Conservation (phyloP, 2,888 invertebrate genomes). For the Tenthredo amoena region DNA sequence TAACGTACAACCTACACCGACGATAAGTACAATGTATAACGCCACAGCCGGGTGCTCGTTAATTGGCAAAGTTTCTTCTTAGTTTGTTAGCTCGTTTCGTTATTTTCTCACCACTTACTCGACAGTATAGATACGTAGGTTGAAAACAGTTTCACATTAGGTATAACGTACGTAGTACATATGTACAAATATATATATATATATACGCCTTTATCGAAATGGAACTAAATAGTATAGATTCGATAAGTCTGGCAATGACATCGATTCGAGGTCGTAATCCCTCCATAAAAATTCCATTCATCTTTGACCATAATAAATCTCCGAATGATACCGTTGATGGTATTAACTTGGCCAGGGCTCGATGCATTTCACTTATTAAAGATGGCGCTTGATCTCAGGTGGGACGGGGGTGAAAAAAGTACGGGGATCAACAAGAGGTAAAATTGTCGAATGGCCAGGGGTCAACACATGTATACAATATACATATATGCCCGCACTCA, state of each 20-base stretch:
- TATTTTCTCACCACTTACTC: constrained; percentile 32
- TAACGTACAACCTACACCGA: neutral
- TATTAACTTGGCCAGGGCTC: constrained; percentile 30
- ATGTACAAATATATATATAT: neutral
- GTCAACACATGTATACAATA: neutral
- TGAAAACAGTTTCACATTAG: neutral
- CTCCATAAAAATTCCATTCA: constrained; percentile 37
- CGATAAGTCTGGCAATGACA: neutral
- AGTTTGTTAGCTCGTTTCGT: constrained; percentile 22
- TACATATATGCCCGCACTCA: neutral
- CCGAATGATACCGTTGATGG: constrained; percentile 28
- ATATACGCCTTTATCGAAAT: neutral
- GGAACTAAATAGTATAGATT: neutral
- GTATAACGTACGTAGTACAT: neutral
- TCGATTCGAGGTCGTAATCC: constrained; percentile 21
- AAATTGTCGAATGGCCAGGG: neutral
- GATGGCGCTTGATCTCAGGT: constrained; percentile 42
- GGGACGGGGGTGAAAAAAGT: neutral
- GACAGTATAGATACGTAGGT: neutral
- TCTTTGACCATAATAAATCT: constrained; percentile 5
- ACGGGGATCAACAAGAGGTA: neutral
- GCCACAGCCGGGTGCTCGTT: constrained; percentile 8
- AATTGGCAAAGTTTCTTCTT: constrained; percentile 42
- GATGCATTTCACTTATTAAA: constrained; percentile 41
- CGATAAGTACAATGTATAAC: constrained; percentile 36